Base-by-base conservation (phyloP, 2,888 invertebrate species). In the Acrocera orbiculus region DNA sequence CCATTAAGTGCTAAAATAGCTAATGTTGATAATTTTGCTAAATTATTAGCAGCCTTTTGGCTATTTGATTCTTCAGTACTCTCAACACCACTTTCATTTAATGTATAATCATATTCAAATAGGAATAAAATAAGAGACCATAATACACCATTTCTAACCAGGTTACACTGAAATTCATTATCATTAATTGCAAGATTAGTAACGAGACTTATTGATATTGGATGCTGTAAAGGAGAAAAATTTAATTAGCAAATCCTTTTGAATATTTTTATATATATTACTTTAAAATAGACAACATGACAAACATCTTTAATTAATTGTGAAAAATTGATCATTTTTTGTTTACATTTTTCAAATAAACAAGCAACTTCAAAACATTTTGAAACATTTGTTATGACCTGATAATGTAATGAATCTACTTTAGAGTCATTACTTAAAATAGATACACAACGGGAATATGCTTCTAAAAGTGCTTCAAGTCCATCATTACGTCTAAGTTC, bases 331-430 rank as follows among this genome's bases (percentile, higher is more conserved):
- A 87, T 81, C 49, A 93, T 81, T 43, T 74, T 73, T 47, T 79
- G 80, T 44, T 93, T 71, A 54, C 95, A 96, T 27, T 74, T 79
- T 43, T 82, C 76, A 66, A 98, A 99, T 44, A 78, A 74, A 20
- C 93, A 89, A 4, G 96, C 90, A 4, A 96, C 95, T n/a, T 86
- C 80, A 57, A 89, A 89, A 61, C 93, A 95, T 37, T 76, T 74
- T 13, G 89, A 82, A 43, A 89, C 76, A 64, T 95, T 81, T 16
- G 72, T 79, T 54, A 95, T 95, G 45, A 95, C 92, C 64, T 79
- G 77, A 25, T 90, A 90, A 35, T 82, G 73, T 36, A 87, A 66
- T 49, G 92, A 89, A 13, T 65, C 67, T 1, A 76, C 67, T 51
- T 73, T 74, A 14, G 82, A 80, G 16, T 82, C 80, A 37, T 69